Evolutionary conservation across 1,140 invertebrate genomes (phyloP).

Genomic region (Spodoptera frugiperda): DNA sequence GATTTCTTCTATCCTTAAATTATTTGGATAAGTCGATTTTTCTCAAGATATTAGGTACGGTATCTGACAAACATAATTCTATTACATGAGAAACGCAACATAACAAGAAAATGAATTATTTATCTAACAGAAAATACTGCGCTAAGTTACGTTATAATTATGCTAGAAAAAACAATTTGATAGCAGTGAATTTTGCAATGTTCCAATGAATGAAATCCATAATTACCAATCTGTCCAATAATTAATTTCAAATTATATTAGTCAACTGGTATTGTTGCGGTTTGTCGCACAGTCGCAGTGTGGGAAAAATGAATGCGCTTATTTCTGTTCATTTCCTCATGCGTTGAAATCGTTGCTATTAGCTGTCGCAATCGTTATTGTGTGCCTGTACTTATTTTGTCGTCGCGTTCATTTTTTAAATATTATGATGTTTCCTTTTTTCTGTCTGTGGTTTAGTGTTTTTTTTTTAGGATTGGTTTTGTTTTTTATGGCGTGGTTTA

Average conservation of each 20-base stretch:
- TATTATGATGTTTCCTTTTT: slow-evolving; percentile 3
- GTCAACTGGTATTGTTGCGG: slow-evolving; percentile 12
- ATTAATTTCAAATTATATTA: background rate
- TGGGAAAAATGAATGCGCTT: slow-evolving; percentile 36
- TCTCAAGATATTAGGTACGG: too few species aligned
- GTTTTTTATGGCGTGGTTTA: slow-evolving; percentile 12
- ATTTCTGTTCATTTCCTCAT: slow-evolving; percentile 41
- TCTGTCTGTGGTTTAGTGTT: background rate
- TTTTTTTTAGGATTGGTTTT: background rate
- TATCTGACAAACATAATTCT: too few species aligned
- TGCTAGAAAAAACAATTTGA: too few species aligned
- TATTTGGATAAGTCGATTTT: too few species aligned
- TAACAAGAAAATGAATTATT: too few species aligned
- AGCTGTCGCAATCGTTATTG: slow-evolving; percentile 36
- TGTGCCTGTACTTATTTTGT: slow-evolving; percentile 12
- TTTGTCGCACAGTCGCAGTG: slow-evolving; percentile 23
- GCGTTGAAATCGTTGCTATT: slow-evolving; percentile 26
- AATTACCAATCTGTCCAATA: background rate
- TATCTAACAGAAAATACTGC: too few species aligned
- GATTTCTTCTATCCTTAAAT: too few species aligned
- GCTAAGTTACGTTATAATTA: too few species aligned
- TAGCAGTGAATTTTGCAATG: too few species aligned
- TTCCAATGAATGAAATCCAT: too few species aligned
- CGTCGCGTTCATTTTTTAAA: background rate
- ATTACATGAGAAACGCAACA: too few species aligned